A percentile compares a stretch with the other conserved stretches of the same genome.
phyloP scores from a whole-genome alignment of 2,888 invertebrate genomes.

The Aspidapion aeneum region DNA sequence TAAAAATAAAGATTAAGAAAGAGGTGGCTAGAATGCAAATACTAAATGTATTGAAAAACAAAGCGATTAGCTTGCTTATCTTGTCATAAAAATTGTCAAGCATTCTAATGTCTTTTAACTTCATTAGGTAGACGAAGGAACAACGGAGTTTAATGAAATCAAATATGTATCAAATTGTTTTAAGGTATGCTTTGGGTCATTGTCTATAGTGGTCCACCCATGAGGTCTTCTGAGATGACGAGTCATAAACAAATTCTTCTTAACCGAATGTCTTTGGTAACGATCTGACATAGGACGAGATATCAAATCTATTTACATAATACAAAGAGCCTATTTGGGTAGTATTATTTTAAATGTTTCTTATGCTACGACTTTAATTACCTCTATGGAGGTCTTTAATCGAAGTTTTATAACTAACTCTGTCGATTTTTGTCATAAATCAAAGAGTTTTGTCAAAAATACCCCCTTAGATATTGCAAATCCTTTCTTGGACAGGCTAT shows the following conservation, averaged over 20 bases:
- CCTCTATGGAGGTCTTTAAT: no score
- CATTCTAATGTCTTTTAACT: no score
- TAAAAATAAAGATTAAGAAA: no score
- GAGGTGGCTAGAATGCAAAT: no score
- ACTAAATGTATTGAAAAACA: no score
- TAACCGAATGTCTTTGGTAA: neutral
- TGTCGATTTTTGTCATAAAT: no score
- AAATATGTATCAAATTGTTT: slow-evolving; percentile 25
- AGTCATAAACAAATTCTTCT: slow-evolving; percentile 23
- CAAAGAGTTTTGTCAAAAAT: no score
- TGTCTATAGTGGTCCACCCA: slow-evolving; percentile 21
- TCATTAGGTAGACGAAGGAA: slow-evolving; percentile 13
- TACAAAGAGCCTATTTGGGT: slow-evolving; percentile 1
- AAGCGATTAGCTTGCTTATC: no score
- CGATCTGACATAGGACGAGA: neutral
- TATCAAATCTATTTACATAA: slow-evolving; percentile 2
- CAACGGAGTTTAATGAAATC: slow-evolving; percentile 20
- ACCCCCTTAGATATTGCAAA: no score
- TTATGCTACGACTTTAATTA: neutral
- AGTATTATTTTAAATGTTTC: slow-evolving; percentile 1
- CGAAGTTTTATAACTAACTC: no score
- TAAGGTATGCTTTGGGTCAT: slow-evolving; percentile 17
- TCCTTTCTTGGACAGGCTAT: no score
- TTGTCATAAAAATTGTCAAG: no score
- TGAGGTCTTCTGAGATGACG: slow-evolving; percentile 24